Percentiles rank a stretch among this genome's conserved stretches.
phyloP scores from a whole-genome alignment of 2,113 vertebrate genomes.

The Datnioides undecimradiatus region DNA sequence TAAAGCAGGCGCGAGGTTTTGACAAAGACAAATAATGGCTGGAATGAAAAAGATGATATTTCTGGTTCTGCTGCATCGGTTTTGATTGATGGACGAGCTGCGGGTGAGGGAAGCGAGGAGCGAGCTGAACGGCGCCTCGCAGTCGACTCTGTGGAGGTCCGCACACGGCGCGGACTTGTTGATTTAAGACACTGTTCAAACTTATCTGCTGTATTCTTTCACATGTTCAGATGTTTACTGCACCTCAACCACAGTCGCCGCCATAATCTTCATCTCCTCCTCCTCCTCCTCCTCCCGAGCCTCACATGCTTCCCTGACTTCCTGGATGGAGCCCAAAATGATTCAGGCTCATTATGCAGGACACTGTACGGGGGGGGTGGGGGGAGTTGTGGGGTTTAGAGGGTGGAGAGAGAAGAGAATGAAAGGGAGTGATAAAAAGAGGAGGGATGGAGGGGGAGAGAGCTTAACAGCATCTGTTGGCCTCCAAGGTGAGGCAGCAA shows the following conservation, averaged over 20 bases:
- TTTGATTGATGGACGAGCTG: not conserved
- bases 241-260: not conserved
- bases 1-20: not conserved
- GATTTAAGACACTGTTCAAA: not conserved
- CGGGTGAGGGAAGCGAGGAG: not conserved
- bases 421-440: slow-evolving; percentile 24
- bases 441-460: slow-evolving; percentile 8
- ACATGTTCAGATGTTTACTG: too few relatives aligned
- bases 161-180: not conserved
- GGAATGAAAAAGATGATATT: not conserved
- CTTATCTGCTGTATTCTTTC: too few relatives aligned
- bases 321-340: slow-evolving; percentile 68
- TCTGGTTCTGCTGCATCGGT: not conserved
- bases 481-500: slow-evolving; percentile 54
- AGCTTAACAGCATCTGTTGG: slow-evolving; percentile 69
- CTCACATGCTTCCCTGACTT: slow-evolving; percentile 38
- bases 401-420: slow-evolving; percentile 11
- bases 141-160: not conserved
- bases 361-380: slow-evolving; percentile 28
- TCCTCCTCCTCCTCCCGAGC: slow-evolving; percentile 21
- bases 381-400: too few relatives aligned
- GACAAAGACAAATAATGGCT: not conserved
- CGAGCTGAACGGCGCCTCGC: not conserved
- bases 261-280: not conserved
- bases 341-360: slow-evolving; percentile 74